Evolutionary conservation across 2,797 vertebrate species (phyloP), one percentile per base, ranked within the genome.

Genomic region (Tapirus indicus): DNA sequence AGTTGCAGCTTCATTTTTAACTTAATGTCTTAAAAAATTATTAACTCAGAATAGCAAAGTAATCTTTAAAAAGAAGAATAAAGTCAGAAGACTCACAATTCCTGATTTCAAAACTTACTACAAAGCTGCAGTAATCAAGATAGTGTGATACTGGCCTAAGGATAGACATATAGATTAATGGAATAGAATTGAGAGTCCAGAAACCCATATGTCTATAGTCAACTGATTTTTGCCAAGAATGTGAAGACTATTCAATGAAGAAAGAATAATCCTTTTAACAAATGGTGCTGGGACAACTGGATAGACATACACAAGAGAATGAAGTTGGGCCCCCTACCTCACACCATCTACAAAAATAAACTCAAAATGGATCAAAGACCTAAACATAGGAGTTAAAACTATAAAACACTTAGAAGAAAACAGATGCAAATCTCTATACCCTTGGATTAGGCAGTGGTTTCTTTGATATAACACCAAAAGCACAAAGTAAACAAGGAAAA

Each of bases 381-480:
- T 69, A 77, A 71, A 20, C 75, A 5, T 64, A 60, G n/a, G 29
- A 85, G 32, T 23, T 91, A 29, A 94, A 90, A 77, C 5, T 66
- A 66, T 74, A 92, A 86, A 85, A 74, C 21, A 35, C 20, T 83
- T 71, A 44, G 68, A 69, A 56, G 44, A 92, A 97, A 83, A 91
- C 3, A 64, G 35, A 4, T 47, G 2, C 41, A 78, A 49, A 27
- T 86, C 41, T 90, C 56, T 23, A 64, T n/a, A 49, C 82, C 7
- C 12, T 80, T 77, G 44, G 47, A 79, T 75, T 32, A 83, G 29
- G 29, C 44, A 79, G 49, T 32, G 4, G 27, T 52, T 75, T 92
- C 60, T 89, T 80, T 86, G 13, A 32, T 32, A 27, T 78, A 21
- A 88, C 56, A 66, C 47, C 32, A 27, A 92, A 93, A 68, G 6